Evolutionary conservation across 2,888 invertebrate species (phyloP), one percentile per base, ranked within the genome.

Genomic region (Sympetrum striolatum): DNA sequence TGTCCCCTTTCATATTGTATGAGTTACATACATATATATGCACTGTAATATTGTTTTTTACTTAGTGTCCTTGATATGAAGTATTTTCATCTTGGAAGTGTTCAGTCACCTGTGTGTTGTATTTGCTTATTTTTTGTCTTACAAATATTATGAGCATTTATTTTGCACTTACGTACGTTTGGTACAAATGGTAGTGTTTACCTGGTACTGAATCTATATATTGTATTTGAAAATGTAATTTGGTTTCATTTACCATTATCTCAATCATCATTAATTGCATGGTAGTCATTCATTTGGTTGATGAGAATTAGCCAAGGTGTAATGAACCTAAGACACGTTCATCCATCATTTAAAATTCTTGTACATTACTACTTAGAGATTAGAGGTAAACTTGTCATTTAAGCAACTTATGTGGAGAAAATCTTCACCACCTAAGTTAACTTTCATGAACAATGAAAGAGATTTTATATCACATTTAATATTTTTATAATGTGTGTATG

Each of bases 401-500:
- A 60, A 60, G 37, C 64, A 86, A 86, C 37, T 60, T n/a, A 37
- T 60, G 60, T 60, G 60, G 86, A 64, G 86, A 31, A 86, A 37
- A 60, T 86, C 14, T 60, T 86, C n/a, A 37, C 86, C 37, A 35
- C n/a, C 37, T 60, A 60, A 37, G 22, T 22, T 37, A 60, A 60
- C 58, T 86, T 86, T 58, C 22, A 37, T 22, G 60, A n/a, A 60
- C 86, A 86, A 58, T 64, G 86, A 37, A 86, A 86, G 60, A 37
- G 25, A 58, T 86, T 60, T 37, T n/a, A 37, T 37, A 60, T 60
- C 35, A 35, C 86, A 60, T 86, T 37, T 58, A 86, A 22, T 86
- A 86, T 86, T 86, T 31, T 86, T 64, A 64, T 64, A 64, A 73
- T 73, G 73, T 73, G 82, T 82, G 86, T 60, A 60, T 86, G 60